A percentile compares a stretch with the other conserved stretches of the same genome.
These are phyloP conservation scores for Ischnura elegans DNA, from an alignment of 2,888 invertebrate species.

Conservation along the genomic window DNA sequence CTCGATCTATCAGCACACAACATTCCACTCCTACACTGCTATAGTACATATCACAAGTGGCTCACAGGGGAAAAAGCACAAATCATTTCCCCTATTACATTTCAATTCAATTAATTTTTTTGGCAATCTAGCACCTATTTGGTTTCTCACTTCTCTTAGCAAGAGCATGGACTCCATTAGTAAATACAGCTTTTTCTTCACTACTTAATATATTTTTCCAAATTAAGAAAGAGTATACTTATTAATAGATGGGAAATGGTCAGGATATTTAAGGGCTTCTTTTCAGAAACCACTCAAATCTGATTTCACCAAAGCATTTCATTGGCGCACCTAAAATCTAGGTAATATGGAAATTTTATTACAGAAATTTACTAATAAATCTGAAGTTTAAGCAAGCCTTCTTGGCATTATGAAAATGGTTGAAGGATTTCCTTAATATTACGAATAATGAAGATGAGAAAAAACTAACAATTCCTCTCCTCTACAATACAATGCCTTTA, in stretches of 20 bases:
- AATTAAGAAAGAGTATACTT: constrained; percentile 32
- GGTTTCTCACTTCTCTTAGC: constrained; percentile 50
- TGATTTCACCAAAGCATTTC: background rate
- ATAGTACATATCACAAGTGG: constrained; percentile 57
- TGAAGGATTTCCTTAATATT: constrained; percentile 13
- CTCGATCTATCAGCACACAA: constrained; percentile 31
- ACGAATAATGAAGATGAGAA: background rate
- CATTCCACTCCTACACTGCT: constrained; percentile 40
- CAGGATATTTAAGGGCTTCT: background rate
- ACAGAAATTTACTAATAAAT: constrained; percentile 37
- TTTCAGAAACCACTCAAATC: background rate
- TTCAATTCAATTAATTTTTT: constrained; percentile 39
- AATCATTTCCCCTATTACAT: background rate
- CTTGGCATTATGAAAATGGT: background rate
- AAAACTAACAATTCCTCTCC: constrained; percentile 16
- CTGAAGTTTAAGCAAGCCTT: constrained; percentile 24
- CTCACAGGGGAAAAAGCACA: constrained; percentile 45
- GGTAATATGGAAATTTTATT: background rate
- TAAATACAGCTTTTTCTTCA: constrained; percentile 9
- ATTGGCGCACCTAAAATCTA: background rate
- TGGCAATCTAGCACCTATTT: constrained; percentile 62
- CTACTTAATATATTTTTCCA: constrained; percentile 13
- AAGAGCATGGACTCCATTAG: constrained; percentile 44
- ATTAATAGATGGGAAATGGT: background rate
- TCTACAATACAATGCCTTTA: constrained; percentile 18